Evolutionary conservation across 92 coral and sea anemone genomes (phyloP), one percentile per base, ranked within the genome.

Genomic region (Palythoa caribaeorum): DNA sequence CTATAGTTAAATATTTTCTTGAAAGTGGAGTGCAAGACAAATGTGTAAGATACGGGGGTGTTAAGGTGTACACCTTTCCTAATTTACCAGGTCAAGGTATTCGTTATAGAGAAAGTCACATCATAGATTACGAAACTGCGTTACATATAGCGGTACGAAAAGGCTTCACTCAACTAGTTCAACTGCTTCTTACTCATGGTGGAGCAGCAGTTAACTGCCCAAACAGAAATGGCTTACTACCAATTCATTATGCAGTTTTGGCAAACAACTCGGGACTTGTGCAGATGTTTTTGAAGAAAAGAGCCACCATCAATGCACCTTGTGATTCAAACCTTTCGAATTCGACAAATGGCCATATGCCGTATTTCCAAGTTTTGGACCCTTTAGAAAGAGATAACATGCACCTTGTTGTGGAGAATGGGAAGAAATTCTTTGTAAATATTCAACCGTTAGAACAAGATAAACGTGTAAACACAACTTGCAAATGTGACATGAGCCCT

Each of bases 191-290:
- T 1, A 57, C 12, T 0, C 35, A 79, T 17, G 84, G 71, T 0
- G 71, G 71, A 38, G 36, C 72, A 4, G 71, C 71, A 37, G 36
- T 79, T 6, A n/a, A 63, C 85, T 80, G 85, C 3, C 20, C 85
- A 2, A 68, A 80, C 48, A 69, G 3, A 17, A 16, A 62, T 17
- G 85, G 85, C 54, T 15, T 80, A 11, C 57, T 80, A 3, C 85
- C 85, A 48, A 80, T 80, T 37, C 85, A 80, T 63, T 80, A 80
- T 69, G 55, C 85, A 3, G 85, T 80, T 39, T 40, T 80, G 85
- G 19, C 59, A 62, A 63, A 15, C 13, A 80, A 40, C 35, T 50
- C 50, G 20, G 57, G 14, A 65, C 16, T 80, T 80, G 59, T 80
- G n/a, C 8, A 17, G 1, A 11, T 80, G 7, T 39, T 80, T n/a